Evolutionary conservation across 2,888 invertebrate species (phyloP).

Genomic region (Acrobasis suavella): DNA sequence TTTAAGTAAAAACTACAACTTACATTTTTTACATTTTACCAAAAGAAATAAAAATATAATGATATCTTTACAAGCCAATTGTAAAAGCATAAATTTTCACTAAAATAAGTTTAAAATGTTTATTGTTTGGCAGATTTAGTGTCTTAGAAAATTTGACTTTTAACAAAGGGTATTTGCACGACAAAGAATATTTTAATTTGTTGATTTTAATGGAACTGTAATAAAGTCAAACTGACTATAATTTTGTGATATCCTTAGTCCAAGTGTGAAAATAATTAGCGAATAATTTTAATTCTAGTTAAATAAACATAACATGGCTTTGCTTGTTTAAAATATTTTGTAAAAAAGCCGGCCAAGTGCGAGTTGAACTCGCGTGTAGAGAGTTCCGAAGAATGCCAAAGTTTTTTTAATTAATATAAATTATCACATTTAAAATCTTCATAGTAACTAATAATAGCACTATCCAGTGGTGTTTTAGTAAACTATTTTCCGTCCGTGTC

Average conservation of each 20-base stretch:
- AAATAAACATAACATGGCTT: too few relatives aligned
- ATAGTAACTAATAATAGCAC: too few relatives aligned
- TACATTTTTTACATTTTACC: not conserved
- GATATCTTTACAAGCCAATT: not conserved
- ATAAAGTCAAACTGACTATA: not conserved
- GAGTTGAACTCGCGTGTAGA: too few relatives aligned
- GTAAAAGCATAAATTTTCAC: not conserved
- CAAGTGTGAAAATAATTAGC: not conserved
- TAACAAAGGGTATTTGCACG: not conserved
- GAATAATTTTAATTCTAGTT: not conserved
- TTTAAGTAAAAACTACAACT: too few relatives aligned
- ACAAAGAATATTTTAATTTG: slow-evolving; percentile 7
- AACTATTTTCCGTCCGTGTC: too few relatives aligned
- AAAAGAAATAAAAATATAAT: not conserved
- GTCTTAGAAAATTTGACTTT: not conserved
- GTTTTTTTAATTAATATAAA: too few relatives aligned
- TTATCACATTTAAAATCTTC: too few relatives aligned
- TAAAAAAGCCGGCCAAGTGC: too few relatives aligned
- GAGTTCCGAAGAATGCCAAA: too few relatives aligned
- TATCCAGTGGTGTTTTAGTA: too few relatives aligned
- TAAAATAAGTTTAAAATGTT: not conserved
- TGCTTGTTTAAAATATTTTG: too few relatives aligned
- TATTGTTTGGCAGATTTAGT: not conserved
- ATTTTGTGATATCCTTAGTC: not conserved
- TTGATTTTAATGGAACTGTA: not conserved